Evolutionary conservation across 2,797 vertebrate genomes (phyloP), one percentile per base, ranked within the genome.

Genomic region (Capromys pilorides): DNA sequence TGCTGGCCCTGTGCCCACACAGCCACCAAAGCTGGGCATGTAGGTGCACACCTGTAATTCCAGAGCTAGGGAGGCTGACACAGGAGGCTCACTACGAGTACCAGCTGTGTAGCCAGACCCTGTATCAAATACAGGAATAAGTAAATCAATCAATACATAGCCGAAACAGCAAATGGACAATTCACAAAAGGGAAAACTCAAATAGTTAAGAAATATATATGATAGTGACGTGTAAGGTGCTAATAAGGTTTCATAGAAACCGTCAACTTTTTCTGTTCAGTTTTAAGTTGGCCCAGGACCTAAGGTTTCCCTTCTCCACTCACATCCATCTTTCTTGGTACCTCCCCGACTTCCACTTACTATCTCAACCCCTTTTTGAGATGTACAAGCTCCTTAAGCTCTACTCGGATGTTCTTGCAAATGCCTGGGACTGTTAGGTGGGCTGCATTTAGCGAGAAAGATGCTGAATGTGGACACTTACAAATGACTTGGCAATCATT

Each of bases 211-310:
- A 86, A 75, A 80, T 22, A 41, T 13, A 1, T 24, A 82, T n/a
- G 10, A 21, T 21, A 54, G 51, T 28, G 19, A 14, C 4, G 4
- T 6, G 16, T 41, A n/a, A 1, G 12, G 28, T 49, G 16, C 11
- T 28, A 31, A 33, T 19, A 41, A 13, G 18, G 39, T 33, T 93
- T 77, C 88, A 41, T 75, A 49, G 66, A 73, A 85, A 90, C 31
- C 69, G 21, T 18, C 14, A 33, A 51, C 57, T 88, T 95, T 95
- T 77, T 79, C n/a, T 83, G 21, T 82, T 96, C 36, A 28, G 13
- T 75, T 81, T 69, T 14, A 26, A 54, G 57, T 59, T 36, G 33
- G 57, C 45, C 57, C 78, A 62, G 18, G 49, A 79, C 16, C 51
- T 81, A 71, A 78, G 21, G 22, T 71, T 93, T 90, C 49, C 19